phyloP scores from a whole-genome alignment of 2,113 vertebrate species.

The Bettongia penicillata region DNA sequence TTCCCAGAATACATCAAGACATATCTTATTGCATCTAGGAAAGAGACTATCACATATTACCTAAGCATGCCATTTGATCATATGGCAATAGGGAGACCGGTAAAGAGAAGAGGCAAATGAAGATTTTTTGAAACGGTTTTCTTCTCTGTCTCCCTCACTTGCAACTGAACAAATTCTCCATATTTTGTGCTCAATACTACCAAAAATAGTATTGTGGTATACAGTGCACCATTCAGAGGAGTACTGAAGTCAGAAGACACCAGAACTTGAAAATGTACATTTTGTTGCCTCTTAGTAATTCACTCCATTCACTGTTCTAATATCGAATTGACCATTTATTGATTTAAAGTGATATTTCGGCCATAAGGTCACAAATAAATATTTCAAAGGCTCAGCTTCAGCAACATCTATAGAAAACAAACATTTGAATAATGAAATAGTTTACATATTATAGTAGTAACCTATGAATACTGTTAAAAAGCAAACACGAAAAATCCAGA shows the following conservation, averaged over 20 bases:
- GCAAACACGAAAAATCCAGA: not conserved
- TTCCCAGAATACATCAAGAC: not conserved
- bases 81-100: not conserved
- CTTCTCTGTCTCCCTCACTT: not conserved
- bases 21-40: not conserved
- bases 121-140: not conserved
- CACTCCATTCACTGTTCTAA: not conserved
- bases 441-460: not conserved
- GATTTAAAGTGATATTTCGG: constrained; percentile 6
- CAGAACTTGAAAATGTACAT: not conserved
- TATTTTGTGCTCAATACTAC: constrained; percentile 21
- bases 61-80: not conserved
- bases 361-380: not conserved
- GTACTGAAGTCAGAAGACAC: not conserved
- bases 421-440: not conserved
- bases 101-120: not conserved
- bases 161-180: constrained; percentile 43
- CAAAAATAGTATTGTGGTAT: not conserved
- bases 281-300: not conserved
- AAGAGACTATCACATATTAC: not conserved
- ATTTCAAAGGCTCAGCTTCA: not conserved
- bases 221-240: not conserved
- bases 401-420: not conserved
- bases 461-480: not conserved
- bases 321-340: not conserved